phyloP scores from a whole-genome alignment of 1,140 invertebrate species.

The honey bee (Apis mellifera) region Amel_HAv3.1 CM009933.2:5949501-5950000 shows the following conservation, averaged over 20 bases:
- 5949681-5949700: background rate
- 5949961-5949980: slow-evolving; percentile 19
- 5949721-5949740: background rate
- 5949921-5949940: background rate
- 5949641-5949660: background rate
- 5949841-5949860: no score
- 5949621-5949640: background rate
- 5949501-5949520: slow-evolving; percentile 25
- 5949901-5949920: no score
- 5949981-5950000: background rate
- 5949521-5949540: no score
- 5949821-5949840: no score
- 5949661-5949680: slow-evolving; percentile 7
- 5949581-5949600: background rate
- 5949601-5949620: background rate
- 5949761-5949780: background rate
- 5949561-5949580: background rate
- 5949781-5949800: no score
- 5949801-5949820: no score
- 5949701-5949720: background rate
- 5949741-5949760: background rate
- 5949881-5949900: no score
- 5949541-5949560: background rate
- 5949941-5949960: slow-evolving; percentile 23
- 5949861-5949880: no score